These are phyloP conservation scores for Zonotrichia albicollis DNA, from an alignment of 2,797 vertebrate genomes.

Conservation along the genomic window DNA sequence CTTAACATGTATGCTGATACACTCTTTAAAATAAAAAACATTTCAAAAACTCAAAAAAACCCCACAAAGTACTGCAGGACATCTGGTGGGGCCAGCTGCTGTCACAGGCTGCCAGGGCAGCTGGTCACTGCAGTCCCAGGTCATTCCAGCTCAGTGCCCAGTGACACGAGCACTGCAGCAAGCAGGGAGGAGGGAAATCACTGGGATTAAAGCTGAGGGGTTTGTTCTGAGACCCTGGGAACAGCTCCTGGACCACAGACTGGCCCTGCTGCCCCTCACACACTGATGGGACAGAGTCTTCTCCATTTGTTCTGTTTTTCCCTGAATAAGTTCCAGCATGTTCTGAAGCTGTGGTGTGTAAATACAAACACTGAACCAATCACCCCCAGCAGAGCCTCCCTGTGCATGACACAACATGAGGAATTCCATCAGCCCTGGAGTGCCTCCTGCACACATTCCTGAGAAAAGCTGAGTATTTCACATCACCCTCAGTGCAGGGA, in stretches of 20 bases:
- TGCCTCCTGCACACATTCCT: background rate
- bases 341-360: background rate
- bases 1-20: background rate
- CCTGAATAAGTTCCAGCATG: too few relatives aligned
- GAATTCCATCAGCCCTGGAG: background rate
- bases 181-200: background rate
- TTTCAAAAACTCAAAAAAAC: background rate
- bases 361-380: background rate
- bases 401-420: background rate
- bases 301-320: background rate
- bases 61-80: background rate
- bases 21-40: background rate
- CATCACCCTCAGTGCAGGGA: background rate
- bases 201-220: constrained; percentile 8
- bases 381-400: background rate
- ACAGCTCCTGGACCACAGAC: background rate
- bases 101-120: background rate
- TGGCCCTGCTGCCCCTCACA: too few relatives aligned
- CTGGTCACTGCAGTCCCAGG: background rate
- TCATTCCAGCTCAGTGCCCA: constrained; percentile 25
- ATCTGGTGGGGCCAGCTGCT: background rate
- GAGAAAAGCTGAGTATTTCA: background rate
- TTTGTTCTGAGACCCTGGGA: background rate
- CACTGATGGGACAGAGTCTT: background rate
- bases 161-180: background rate